Evolutionary conservation across 1,140 invertebrate species (phyloP), one percentile per base, ranked within the genome.

Genomic region (Drosophila nikananu): DNA sequence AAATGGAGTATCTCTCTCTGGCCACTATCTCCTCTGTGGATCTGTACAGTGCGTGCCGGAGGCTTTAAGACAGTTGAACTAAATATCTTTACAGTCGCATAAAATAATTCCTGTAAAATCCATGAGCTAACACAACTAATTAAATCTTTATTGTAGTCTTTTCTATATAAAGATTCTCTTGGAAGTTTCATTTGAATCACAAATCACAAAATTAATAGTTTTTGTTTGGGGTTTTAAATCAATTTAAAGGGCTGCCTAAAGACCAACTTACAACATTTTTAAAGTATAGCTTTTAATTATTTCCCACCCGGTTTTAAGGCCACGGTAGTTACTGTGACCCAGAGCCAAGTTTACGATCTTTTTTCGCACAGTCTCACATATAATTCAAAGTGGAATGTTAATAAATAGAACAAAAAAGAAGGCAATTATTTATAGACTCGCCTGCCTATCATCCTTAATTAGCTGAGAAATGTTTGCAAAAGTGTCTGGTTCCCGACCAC

Each of bases 401-500:
- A 44, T 13, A 48, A 63, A 35, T 27, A 46, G 44, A 12, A 12
- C 32, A 68, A 63, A 15, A 55, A 21, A 25, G 4, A 48, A 48
- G 30, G 52, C 61, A 52, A 68, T 70, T 52, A 57, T 51, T 68
- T 65, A 64, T 52, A 42, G 25, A n/a, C 13, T 70, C 32, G 59
- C 23, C 66, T 10, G 52, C 5, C 21, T 57, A 80, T 86, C 76
- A 32, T 49, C 49, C 60, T 90, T 89, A 90, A 89, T 89, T 89
- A 81, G 74, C 81, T 84, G 81, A 82, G 71, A 64, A 52, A 66
- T 49, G 52, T 59, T 60, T 65, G 51, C 30, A 46, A 49, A 70
- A 70, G 35, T 66, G 62, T 66, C 37, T 27, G 39, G 60, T 71
- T 65, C 54, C 54, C 54, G 5, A 39, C 32, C 64, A 27, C 21